Percentiles rank a stretch among this genome's conserved stretches.
These are phyloP conservation scores for Podarcis muralis DNA, from an alignment of 2,113 vertebrate species.

Conservation along the genomic window DNA sequence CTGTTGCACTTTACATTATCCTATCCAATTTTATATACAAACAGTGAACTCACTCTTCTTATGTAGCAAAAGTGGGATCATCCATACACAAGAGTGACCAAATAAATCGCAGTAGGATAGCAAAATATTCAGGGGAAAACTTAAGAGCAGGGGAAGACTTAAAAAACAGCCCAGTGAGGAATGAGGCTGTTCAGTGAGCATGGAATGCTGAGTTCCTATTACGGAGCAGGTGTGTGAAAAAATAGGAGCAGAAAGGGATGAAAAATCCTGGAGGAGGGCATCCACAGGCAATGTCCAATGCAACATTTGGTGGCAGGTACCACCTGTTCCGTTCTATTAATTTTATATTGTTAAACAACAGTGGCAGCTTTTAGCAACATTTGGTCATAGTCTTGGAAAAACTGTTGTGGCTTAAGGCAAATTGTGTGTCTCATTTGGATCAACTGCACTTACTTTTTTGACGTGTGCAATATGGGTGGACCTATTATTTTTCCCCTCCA, in stretches of 20 bases:
- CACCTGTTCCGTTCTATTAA: neutral
- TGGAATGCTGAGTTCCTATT: neutral
- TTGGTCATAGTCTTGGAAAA: neutral
- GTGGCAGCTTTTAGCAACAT: neutral
- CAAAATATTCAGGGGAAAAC: neutral
- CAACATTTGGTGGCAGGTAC: neutral
- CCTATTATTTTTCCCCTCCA: accelerated
- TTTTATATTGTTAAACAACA: neutral
- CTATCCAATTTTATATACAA: neutral
- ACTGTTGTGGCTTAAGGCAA: neutral
- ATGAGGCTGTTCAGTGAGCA: neutral
- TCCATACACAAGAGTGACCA: neutral
- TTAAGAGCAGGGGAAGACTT: neutral
- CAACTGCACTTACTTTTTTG: neutral
- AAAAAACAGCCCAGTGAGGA: too few species aligned
- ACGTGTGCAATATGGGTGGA: neutral
- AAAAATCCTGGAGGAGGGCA: neutral
- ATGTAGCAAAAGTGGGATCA: neutral
- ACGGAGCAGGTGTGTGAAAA: too few species aligned
- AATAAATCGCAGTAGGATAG: too few species aligned
- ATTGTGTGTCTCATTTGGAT: neutral
- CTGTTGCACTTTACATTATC: neutral
- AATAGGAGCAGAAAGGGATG: neutral
- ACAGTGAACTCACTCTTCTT: neutral
- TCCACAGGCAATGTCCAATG: neutral